Evolutionary conservation across 1,140 invertebrate genomes (phyloP), one percentile per base, ranked within the genome.

Genomic region (Heliothis virescens): DNA sequence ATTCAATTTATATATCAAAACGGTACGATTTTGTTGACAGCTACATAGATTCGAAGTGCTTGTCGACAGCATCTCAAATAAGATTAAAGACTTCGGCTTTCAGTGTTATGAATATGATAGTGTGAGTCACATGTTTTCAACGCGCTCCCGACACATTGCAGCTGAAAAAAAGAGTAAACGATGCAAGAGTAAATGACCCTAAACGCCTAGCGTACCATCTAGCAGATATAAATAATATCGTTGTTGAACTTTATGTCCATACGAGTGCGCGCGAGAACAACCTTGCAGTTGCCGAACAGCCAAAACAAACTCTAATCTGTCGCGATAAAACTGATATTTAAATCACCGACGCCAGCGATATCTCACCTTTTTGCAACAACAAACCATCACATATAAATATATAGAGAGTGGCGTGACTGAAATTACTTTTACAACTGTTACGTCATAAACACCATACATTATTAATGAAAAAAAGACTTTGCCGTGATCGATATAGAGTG

Each of bases 201-300:
- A 90, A 90, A 91, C 88, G 87, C 85, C 88, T 89, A 87, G 83
- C 86, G 86, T 85, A 85, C 74, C 85, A 90, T 88, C 86, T 85
- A 90, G 71, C 83, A 89, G 90, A 89, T 89, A 93, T 91, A 91
- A 92, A 91, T 93, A 91, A 91, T 93, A 90, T 89, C 86, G 82
- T 88, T 89, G 90, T 89, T 90, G 85, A 89, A 87, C 87, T 87
- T 84, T 79, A 87, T 83, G 80, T 72, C 81, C 80, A 79, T 59
- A 80, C 82, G 84, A 80, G 81, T 75, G 69, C 76, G 59, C 47
- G 83, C 83, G 57, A 15, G 82, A 81, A 65, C 69, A 69, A 78
- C 34, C 16, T 71, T 65, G 50, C 11, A 63, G 11, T 3, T 26
- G 55, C 48, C 59, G 79, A 81, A 26, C 79, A 57, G 34, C 60